Base-by-base conservation (phyloP, 35 echinoderm and acorn worm species). In the Diadema setosum region DNA sequence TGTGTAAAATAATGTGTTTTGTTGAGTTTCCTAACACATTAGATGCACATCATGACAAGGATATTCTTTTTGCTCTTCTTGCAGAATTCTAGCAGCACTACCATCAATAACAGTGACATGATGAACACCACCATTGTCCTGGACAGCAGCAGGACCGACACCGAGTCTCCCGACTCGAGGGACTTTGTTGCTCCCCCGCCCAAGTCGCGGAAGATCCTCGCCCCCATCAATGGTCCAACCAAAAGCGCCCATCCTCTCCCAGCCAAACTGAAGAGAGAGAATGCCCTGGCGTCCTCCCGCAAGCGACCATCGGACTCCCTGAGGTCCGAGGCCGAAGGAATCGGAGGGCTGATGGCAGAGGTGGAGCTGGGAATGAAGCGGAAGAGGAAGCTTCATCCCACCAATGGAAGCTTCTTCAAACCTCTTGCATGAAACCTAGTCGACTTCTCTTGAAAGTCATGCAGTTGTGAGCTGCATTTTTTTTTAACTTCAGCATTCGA, bases 401-500 rank as follows among this genome's bases (percentile, higher is more conserved):
- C 15, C 37, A 89, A 49, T 33, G 55, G 59, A 17, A 85, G 86
- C 24, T 94, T 94, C 39, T 94, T 94, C 81, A 94, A 94, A 82
- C 92, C 92, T 74, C 73, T 94, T 12, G 75, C n/a, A n/a, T n/a
- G n/a, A n/a, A n/a, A n/a, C n/a, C n/a, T n/a, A n/a, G n/a, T n/a
- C n/a, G n/a, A n/a, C n/a, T n/a, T n/a, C n/a, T n/a, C n/a, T n/a
- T n/a, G n/a, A n/a, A n/a, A n/a, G n/a, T n/a, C n/a, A n/a, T n/a
- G n/a, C n/a, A n/a, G n/a, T n/a, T n/a, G n/a, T n/a, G n/a, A n/a
- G n/a, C n/a, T n/a, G n/a, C n/a, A n/a, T n/a, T n/a, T n/a, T n/a
- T n/a, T n/a, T n/a, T n/a, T n/a, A n/a, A n/a, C n/a, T n/a, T n/a
- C n/a, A n/a, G n/a, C n/a, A n/a, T n/a, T n/a, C n/a, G n/a, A n/a